phyloP scores from a whole-genome alignment of 2,888 invertebrate species.

The Cheilosia vernalis region DNA sequence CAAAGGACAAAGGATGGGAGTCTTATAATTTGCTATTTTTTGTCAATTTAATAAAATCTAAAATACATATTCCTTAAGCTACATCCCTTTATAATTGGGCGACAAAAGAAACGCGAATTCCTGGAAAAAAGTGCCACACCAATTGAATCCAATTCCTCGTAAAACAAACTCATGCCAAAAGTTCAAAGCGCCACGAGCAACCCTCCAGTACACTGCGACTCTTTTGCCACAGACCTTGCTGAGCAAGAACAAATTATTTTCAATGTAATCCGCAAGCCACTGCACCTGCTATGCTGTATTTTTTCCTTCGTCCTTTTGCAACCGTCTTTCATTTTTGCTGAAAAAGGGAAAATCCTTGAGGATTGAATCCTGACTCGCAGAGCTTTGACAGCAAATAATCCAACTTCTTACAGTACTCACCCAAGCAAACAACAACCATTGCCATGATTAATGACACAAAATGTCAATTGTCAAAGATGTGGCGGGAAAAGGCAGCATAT shows the following conservation, averaged over 20 bases:
- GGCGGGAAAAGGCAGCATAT: conserved; percentile 6
- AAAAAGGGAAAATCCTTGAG: conserved; percentile 40
- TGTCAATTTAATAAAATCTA: too few species aligned
- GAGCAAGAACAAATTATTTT: conserved; percentile 51
- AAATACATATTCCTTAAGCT: neutral
- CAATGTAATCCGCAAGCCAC: conserved; percentile 45
- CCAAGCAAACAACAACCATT: conserved; percentile 53
- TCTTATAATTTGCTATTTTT: too few species aligned
- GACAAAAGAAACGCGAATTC: conserved; percentile 15
- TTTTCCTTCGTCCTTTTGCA: neutral
- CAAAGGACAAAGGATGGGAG: too few species aligned
- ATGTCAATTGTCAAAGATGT: conserved; percentile 65
- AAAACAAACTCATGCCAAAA: neutral
- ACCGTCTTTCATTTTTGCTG: conserved; percentile 36
- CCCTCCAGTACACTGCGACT: neutral
- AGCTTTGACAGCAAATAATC: conserved; percentile 62
- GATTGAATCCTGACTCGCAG: conserved; percentile 43
- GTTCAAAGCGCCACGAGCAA: conserved; percentile 4
- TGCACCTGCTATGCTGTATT: conserved; percentile 44
- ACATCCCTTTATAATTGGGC: conserved; percentile 47
- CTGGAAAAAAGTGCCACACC: conserved; percentile 6
- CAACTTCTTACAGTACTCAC: conserved; percentile 47
- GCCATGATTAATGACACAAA: conserved; percentile 66
- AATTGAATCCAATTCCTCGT: conserved; percentile 41
- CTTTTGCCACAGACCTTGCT: conserved; percentile 8